phyloP scores from a whole-genome alignment of 2,888 invertebrate species.

The Tinea semifulvella region DNA sequence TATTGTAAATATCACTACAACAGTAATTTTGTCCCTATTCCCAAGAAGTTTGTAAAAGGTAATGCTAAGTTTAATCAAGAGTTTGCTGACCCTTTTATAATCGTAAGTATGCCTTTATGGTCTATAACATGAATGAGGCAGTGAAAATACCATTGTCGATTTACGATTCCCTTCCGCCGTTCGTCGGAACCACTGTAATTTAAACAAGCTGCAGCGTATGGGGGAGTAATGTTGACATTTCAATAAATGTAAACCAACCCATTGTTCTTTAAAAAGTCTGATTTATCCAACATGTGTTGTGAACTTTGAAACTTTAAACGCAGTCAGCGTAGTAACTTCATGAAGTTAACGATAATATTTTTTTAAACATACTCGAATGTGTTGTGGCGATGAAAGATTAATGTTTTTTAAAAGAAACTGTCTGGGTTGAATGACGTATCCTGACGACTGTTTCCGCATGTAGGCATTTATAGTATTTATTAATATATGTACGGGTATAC shows the following conservation, averaged over 20 bases:
- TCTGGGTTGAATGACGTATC: slow-evolving; percentile 5
- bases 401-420: slow-evolving; percentile 8
- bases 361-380: slow-evolving; percentile 2
- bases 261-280: neutral
- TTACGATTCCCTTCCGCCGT: slow-evolving; percentile 11
- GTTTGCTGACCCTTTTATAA: slow-evolving; percentile 3
- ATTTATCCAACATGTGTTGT: neutral
- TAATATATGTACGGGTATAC: neutral
- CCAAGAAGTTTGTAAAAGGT: no score
- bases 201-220: neutral
- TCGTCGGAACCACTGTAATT: slow-evolving; percentile 1
- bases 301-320: neutral
- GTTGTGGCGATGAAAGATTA: slow-evolving; percentile 6
- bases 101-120: neutral
- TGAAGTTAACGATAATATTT: slow-evolving; percentile 5
- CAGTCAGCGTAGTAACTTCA: slow-evolving; percentile 7
- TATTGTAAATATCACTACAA: no score
- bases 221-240: slow-evolving; percentile 12
- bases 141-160: slow-evolving; percentile 12
- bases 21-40: no score
- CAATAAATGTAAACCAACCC: slow-evolving; percentile 6
- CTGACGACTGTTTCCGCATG: slow-evolving; percentile 5
- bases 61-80: no score
- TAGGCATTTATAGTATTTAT: neutral
- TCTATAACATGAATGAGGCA: slow-evolving; percentile 1